Evolutionary conservation across 2,113 vertebrate genomes (phyloP), one percentile per base, ranked within the genome.

Genomic region (Triplophysa dalaica): DNA sequence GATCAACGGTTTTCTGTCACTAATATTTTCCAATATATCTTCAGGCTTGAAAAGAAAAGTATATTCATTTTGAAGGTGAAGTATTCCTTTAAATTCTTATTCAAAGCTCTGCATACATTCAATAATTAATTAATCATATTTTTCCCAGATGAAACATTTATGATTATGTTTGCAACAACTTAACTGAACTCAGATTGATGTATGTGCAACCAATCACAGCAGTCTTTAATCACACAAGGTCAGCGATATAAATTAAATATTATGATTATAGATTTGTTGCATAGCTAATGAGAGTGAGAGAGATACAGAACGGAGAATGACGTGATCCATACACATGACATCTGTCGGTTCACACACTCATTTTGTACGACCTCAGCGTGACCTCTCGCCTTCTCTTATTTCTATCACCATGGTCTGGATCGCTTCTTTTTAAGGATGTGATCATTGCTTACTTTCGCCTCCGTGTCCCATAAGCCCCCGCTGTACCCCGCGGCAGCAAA

Each of bases 391-490:
- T 58, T 52, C 79, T 84, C 83, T 86, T 84, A 83, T 91, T 88
- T 87, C 87, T 89, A 84, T 85, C 88, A 87, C 86, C 83, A 79
- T 79, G 58, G 82, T 82, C 84, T 85, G 54, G 79, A 85, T 58
- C 8, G 83, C 82, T 87, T 86, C 80, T 82, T 90, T 38, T 90
- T 79, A 85, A 87, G 87, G 87, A 89, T 89, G 88, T 89, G 87
- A 91, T 90, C 88, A 85, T 91, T 88, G 87, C 86, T 83, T 82
- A 81, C 61, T 81, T 86, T 83, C 77, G 82, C 85, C 86, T 86
- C 70, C 50, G 60, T 56, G 80, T 83, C 70, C 72, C 81, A 84
- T 87, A 85, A 89, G 86, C 86, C 76, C 45, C 56, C 26, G 5
- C 29, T 22, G 76, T 89, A 90, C 88, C 90, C 88, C 9, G 83